Evolutionary conservation across 35 echinoderm and acorn worm species (phyloP), one percentile per base, ranked within the genome.

Genomic region (Apostichopus parvimensis): DNA sequence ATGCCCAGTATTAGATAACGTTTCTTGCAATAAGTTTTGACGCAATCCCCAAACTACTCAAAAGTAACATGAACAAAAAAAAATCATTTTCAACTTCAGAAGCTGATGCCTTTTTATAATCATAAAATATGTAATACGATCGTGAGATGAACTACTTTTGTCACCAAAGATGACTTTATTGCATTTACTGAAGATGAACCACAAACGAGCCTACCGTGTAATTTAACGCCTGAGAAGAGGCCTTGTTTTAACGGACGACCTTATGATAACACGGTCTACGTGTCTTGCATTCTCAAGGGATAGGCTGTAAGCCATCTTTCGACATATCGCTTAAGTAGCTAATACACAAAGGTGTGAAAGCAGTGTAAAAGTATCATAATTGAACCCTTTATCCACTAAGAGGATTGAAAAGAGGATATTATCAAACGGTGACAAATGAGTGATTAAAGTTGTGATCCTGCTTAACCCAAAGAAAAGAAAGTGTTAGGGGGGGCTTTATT

Each of bases 331-430:
- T 21, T 84, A 84, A 84, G 81, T 84, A 84, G 54, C 20, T 84
- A 84, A 84, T 59, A 84, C 18, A 58, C 54, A 5, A 84, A 84
- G 81, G 81, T 84, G 81, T 84, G 81, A 84, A 17, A 84, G 58
- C 55, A 59, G 81, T 84, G 54, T 57, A 21, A 57, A 59, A 84
- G 57, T 84, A 84, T 84, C 55, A 84, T 84, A 84, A 84, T 84
- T 84, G 81, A 5, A 55, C 54, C 18, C 21, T 59, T 84, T 84
- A 84, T 84, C 81, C 56, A 21, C 81, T 60, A 53, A 75, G 17
- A 75, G 71, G 71, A 75, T 75, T 75, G 15, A 22, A 75, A 7
- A 75, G 71, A 75, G 71, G 81, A 56, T 84, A 58, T 84, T 56
- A 84, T 25, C 6, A 84, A 61, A 84, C 6, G 81, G 81, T 58